Base-by-base conservation (phyloP, 1,140 invertebrate genomes). In the Papilio xuthus region DNA sequence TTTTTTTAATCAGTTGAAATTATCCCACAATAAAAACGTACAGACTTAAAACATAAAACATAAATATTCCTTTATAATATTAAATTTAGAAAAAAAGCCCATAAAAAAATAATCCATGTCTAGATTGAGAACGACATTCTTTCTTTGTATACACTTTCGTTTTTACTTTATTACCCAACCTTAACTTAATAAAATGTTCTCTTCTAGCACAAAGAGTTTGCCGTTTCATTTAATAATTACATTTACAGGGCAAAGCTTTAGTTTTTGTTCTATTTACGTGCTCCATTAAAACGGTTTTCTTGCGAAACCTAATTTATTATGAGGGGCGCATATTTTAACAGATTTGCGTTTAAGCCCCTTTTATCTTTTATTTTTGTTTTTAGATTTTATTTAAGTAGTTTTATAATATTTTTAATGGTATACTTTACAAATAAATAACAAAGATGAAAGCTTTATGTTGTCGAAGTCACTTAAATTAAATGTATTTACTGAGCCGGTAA, bases 221-320 rank as follows among this genome's bases (percentile, higher is more conserved):
- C 73, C 73, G 73, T 75, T 56, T 75, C 73, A 75, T 75, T 75
- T 37, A 75, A 60, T 75, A 75, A 75, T 75, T 75, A 75, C 47
- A 75, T 75, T 75, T 75, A 75, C 73, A 56, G 73, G 73, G 50
- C 28, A 75, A 75, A 75, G 73, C 73, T 75, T 75, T 60, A 75
- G 73, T 75, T 75, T 75, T 75, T 75, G 73, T 75, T 75, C 50
- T 75, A 75, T 75, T 75, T 75, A 60, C 73, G 73, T 75, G 73
- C 73, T 75, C 73, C 73, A 75, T 75, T 75, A 75, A 75, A 75
- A 75, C 73, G 73, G 73, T 75, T 75, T 75, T 60, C 73, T 75
- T 75, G 73, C 50, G 26, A 75, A 75, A 75, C 73, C 32, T 60
- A 75, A 56, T 75, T 75, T 75, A 75, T 75, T 56, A 60, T 60